A percentile compares a stretch with the other conserved stretches of the same genome.
Evolutionary conservation across 1,140 invertebrate species (phyloP).

Genomic region (Condylostylus longicornis): DNA sequence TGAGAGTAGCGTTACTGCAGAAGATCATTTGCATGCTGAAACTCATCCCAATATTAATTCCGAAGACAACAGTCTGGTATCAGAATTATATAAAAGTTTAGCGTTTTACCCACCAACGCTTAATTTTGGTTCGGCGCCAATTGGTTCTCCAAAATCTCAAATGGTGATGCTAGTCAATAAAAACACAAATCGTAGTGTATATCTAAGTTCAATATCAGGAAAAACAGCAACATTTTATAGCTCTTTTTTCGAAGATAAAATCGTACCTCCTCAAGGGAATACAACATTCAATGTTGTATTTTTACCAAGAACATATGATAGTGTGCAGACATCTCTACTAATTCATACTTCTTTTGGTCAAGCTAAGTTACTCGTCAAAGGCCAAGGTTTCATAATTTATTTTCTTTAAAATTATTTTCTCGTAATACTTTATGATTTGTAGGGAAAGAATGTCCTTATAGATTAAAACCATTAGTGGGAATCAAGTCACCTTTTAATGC

Average conservation of each 20-base stretch:
- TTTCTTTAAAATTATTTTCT: too few species aligned
- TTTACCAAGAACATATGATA: constrained; percentile 76
- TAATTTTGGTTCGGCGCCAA: constrained; percentile 44
- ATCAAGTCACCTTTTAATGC: constrained; percentile 84
- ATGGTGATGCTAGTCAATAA: constrained; percentile 66
- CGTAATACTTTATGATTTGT: too few species aligned
- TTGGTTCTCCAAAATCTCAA: constrained; percentile 67
- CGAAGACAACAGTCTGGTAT: neutral
- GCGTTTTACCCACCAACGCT: constrained; percentile 23
- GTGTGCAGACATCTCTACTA: constrained; percentile 73
- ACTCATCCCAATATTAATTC: neutral
- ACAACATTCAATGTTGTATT: constrained; percentile 93
- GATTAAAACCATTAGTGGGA: constrained; percentile 73
- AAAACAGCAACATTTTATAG: constrained; percentile 79
- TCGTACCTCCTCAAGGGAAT: constrained; percentile 77
- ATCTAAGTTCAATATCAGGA: constrained; percentile 74
- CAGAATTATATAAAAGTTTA: constrained; percentile 17
- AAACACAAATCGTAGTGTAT: constrained; percentile 54
- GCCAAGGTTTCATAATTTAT: too few species aligned
- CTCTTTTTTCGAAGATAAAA: constrained; percentile 83
- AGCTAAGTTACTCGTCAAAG: constrained; percentile 61
- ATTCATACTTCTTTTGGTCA: constrained; percentile 86
- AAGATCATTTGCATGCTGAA: neutral
- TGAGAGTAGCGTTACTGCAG: neutral
- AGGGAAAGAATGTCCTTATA: constrained; percentile 77